Percentiles rank a stretch among this genome's conserved stretches.
Conservation (phyloP, 1,140 invertebrate genomes). For the Formica selysi region DNA sequence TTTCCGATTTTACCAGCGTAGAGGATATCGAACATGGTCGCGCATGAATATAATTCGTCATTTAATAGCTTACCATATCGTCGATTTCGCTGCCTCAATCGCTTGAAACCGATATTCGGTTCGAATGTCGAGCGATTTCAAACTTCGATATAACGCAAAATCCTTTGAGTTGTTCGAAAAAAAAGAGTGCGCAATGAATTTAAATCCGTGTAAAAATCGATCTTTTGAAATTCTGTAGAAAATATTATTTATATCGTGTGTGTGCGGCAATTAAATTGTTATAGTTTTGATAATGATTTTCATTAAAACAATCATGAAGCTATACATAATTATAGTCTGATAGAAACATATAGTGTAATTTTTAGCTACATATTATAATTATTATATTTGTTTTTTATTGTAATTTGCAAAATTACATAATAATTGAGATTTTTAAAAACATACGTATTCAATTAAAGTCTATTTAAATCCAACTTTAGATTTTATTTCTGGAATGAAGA, state of each 20-base stretch:
- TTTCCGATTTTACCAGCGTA: constrained; percentile 20
- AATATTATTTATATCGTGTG: neutral
- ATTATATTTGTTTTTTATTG: too few relatives aligned
- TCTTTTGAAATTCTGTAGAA: neutral
- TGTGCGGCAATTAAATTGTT: too few relatives aligned
- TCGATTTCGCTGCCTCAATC: constrained; percentile 17
- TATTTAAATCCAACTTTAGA: neutral
- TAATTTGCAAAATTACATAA: too few relatives aligned
- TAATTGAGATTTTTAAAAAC: too few relatives aligned
- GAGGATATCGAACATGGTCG: constrained; percentile 30
- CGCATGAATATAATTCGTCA: constrained; percentile 38
- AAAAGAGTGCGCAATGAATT: constrained; percentile 20
- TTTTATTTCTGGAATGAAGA: neutral
- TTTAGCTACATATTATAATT: too few relatives aligned
- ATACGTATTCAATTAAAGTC: neutral
- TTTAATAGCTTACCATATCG: constrained; percentile 42
- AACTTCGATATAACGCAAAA: constrained; percentile 16
- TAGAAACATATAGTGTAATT: too few relatives aligned
- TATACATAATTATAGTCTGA: too few relatives aligned
- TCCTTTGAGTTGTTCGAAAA: constrained; percentile 31
- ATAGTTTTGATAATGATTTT: neutral
- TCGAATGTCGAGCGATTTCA: constrained; percentile 33
- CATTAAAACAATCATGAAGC: neutral
- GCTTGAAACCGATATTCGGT: constrained; percentile 36
- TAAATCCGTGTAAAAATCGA: constrained; percentile 6